phyloP scores from a whole-genome alignment of 2,797 vertebrate species.

The Strix occidentalis region DNA sequence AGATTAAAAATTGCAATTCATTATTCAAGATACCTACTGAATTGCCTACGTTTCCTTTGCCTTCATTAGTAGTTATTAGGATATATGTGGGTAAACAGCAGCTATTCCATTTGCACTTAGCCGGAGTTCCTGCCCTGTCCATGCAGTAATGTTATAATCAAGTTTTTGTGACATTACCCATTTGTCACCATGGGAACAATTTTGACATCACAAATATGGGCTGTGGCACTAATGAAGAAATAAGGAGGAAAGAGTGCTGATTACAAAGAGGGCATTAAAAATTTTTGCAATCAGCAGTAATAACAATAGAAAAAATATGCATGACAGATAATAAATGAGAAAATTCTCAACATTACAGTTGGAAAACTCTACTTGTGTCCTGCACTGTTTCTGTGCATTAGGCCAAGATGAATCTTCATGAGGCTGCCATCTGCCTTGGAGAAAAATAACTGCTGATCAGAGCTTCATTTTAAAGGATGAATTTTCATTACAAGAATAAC shows the following conservation, averaged over 20 bases:
- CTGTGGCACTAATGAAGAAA: not conserved
- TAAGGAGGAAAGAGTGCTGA: not conserved
- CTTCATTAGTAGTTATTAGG: not conserved
- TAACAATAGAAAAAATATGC: not conserved
- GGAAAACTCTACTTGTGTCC: not conserved
- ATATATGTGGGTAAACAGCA: not conserved
- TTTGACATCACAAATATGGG: not conserved
- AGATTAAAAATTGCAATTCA: not conserved
- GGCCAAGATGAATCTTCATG: not conserved
- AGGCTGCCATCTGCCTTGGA: not conserved
- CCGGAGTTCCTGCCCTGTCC: not conserved
- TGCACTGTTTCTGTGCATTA: not conserved
- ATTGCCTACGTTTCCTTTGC: not conserved
- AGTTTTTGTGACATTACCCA: not conserved
- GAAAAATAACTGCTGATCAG: not conserved
- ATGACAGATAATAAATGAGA: not conserved
- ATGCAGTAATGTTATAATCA: rapidly evolving
- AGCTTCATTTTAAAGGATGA: not conserved
- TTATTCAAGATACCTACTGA: not conserved
- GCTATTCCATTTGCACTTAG: not conserved
- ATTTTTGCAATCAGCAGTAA: not conserved
- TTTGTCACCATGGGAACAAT: constrained; percentile 24
- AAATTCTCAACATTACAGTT: not conserved
- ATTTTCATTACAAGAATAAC: not conserved
- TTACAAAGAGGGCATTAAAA: not conserved